Evolutionary conservation across 2,113 vertebrate species (phyloP).

Genomic region (Anthoscopus minutus): DNA sequence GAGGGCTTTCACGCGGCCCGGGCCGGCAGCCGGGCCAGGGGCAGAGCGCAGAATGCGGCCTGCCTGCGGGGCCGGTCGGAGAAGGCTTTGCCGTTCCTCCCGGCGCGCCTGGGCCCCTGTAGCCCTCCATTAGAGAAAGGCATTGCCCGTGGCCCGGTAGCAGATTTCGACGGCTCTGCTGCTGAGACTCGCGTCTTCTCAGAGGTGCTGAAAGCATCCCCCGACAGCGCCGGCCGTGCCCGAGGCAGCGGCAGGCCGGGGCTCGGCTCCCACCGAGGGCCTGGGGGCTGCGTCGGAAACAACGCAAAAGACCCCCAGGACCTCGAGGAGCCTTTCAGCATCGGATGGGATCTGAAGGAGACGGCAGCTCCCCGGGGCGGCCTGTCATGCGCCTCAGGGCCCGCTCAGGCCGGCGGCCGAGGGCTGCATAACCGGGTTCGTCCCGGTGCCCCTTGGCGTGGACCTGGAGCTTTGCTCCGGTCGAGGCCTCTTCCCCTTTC

Average conservation of each 20-base stretch:
- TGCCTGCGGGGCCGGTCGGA: background rate
- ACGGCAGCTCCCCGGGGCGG: background rate
- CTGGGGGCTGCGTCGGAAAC: background rate
- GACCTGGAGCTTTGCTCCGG: background rate
- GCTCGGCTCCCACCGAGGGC: background rate
- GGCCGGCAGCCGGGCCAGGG: background rate
- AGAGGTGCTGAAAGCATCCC: constrained; percentile 1
- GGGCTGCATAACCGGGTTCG: background rate
- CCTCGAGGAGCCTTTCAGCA: background rate
- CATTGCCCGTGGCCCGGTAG: background rate
- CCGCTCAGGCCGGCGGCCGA: background rate
- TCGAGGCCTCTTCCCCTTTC: background rate
- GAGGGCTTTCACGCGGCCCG: background rate
- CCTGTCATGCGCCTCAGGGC: background rate
- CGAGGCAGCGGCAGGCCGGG: background rate
- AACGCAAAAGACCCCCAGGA: background rate
- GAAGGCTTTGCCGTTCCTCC: background rate
- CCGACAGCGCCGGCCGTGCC: background rate
- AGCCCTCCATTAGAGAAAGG: background rate
- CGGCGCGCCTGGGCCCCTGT: background rate
- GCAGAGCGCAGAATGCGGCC: background rate
- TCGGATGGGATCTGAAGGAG: background rate
- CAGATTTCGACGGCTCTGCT: background rate
- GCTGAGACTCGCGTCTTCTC: background rate
- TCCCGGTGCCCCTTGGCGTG: background rate